Conservation (phyloP, 2,888 invertebrate genomes). For the Xiphydria camelus region DNA sequence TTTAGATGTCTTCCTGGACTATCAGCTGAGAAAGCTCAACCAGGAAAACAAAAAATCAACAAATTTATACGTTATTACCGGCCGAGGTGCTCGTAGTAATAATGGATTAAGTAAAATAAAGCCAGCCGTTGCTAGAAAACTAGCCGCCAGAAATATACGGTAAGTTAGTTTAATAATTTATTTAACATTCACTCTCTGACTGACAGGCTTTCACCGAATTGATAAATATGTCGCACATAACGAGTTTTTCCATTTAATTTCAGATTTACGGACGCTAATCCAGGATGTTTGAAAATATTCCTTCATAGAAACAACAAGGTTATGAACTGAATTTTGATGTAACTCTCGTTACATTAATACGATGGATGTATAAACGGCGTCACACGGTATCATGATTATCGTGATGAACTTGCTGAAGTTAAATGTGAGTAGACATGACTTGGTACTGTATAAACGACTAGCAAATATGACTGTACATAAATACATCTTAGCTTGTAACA, state of each 20-base stretch:
- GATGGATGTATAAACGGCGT: too few species aligned
- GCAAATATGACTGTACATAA: too few species aligned
- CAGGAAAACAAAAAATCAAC: conserved; percentile 47
- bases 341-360: neutral
- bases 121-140: conserved; percentile 69
- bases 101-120: conserved; percentile 71
- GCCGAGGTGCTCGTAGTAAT: conserved; percentile 74
- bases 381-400: too few species aligned
- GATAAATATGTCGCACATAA: neutral
- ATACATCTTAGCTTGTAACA: neutral
- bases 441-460: neutral
- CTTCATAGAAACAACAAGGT: neutral
- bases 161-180: too few species aligned
- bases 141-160: conserved; percentile 66
- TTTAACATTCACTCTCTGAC: conserved; percentile 5
- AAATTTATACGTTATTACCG: conserved; percentile 74
- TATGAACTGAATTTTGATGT: neutral
- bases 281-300: conserved; percentile 66
- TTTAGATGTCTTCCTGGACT: conserved; percentile 72
- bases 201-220: neutral
- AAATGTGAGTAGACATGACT: neutral
- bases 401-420: neutral
- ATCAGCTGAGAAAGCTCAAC: conserved; percentile 64
- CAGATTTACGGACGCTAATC: conserved; percentile 68
- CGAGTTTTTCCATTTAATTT: conserved; percentile 46